These are phyloP conservation scores for Poeciliopsis turneri DNA, from an alignment of 2,797 vertebrate genomes.

Conservation along the genomic window DNA sequence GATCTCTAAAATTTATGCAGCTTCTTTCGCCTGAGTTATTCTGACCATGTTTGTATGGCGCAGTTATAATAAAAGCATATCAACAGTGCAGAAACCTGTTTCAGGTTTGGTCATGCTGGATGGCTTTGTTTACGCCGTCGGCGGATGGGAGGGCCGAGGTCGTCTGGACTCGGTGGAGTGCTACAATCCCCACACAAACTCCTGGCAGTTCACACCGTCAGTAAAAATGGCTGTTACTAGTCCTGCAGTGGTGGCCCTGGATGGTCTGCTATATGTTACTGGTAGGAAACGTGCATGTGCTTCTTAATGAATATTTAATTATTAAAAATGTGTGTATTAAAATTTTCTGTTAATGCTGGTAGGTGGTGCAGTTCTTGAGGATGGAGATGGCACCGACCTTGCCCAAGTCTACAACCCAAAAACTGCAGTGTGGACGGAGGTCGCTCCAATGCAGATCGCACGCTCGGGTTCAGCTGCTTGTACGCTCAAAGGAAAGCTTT, in stretches of 20 bases:
- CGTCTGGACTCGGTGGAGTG: conserved; percentile 85
- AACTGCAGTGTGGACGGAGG: conserved; percentile 76
- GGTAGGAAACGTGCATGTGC: conserved; percentile 58
- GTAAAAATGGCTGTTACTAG: conserved; percentile 87
- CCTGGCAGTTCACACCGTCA: conserved; percentile 83
- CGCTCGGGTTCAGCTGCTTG: conserved; percentile 86
- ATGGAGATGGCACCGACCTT: conserved; percentile 83
- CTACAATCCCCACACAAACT: conserved; percentile 83
- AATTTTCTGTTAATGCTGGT: background rate
- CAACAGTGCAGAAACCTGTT: background rate
- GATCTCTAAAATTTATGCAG: background rate
- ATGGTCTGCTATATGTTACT: conserved; percentile 84
- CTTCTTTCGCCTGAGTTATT: background rate
- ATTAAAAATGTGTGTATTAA: no score
- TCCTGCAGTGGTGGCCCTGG: conserved; percentile 83
- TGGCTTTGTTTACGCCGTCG: conserved; percentile 85
- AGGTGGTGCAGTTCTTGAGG: conserved; percentile 84
- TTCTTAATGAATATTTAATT: background rate
- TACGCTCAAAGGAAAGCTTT: conserved; percentile 84
- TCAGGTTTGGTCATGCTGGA: conserved; percentile 84
- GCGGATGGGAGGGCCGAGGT: conserved; percentile 84
- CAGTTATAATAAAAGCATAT: background rate
- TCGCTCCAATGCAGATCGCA: conserved; percentile 84
- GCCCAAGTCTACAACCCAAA: conserved; percentile 86
- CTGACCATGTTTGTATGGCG: background rate